A percentile compares a stretch with the other conserved stretches of the same genome.
Conservation (phyloP, 2,888 invertebrate genomes). For the Uloborus plumipes region DNA sequence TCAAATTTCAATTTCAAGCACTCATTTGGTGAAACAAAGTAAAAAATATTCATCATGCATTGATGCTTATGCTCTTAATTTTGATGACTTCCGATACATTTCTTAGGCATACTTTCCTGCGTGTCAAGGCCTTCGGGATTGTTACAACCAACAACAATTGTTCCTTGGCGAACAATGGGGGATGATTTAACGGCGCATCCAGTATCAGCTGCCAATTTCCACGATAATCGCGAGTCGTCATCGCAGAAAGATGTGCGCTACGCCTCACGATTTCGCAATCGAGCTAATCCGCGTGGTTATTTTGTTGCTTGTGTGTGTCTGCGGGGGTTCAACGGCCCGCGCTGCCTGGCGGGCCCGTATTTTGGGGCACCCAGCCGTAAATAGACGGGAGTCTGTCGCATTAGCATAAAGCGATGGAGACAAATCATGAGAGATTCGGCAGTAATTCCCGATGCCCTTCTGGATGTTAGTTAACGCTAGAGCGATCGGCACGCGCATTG, state of each 20-base stretch:
- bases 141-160: constrained; percentile 11
- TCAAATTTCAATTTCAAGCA: too few species aligned
- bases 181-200: neutral
- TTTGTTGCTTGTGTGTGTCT: constrained; percentile 3
- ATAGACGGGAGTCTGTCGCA: constrained; percentile 28
- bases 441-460: neutral
- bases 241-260: constrained; percentile 22
- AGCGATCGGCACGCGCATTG: constrained; percentile 25
- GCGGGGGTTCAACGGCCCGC: constrained; percentile 32
- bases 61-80: too few species aligned
- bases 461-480: constrained; percentile 9
- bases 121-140: too few species aligned
- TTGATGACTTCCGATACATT: too few species aligned
- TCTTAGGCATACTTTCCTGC: too few species aligned
- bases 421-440: constrained; percentile 22
- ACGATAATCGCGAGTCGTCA: constrained; percentile 10
- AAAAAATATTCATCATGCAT: too few species aligned
- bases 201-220: neutral
- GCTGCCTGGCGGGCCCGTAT: constrained; percentile 18
- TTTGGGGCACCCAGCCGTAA: constrained; percentile 30
- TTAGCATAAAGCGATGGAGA: constrained; percentile 30
- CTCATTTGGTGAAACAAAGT: too few species aligned
- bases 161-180: constrained; percentile 25
- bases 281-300: constrained; percentile 28
- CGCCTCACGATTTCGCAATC: constrained; percentile 54